Percentiles rank a stretch among this genome's conserved stretches.
phyloP scores from a whole-genome alignment of 2,888 invertebrate species.

The Polydrusus pterygomalis region DNA sequence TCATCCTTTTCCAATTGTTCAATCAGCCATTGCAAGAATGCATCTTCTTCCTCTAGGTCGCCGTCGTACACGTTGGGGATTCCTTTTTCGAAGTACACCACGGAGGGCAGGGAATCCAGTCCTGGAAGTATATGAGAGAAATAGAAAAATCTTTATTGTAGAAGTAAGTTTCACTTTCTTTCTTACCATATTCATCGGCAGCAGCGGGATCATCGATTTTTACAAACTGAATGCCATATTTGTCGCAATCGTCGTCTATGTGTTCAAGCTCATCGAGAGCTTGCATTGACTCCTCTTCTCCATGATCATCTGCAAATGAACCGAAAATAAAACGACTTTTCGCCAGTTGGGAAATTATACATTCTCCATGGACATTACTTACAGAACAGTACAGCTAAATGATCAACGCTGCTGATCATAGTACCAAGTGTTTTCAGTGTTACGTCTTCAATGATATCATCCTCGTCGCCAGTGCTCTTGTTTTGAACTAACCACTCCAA shows the following conservation, averaged over 20 bases:
- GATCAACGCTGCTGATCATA: slow-evolving; percentile 91
- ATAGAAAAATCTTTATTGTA: too few species aligned
- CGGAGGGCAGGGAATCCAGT: slow-evolving; percentile 86
- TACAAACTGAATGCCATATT: slow-evolving; percentile 93
- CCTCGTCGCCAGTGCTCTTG: slow-evolving; percentile 94
- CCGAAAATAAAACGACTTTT: too few species aligned
- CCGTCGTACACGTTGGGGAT: slow-evolving; percentile 95
- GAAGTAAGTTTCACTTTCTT: too few species aligned
- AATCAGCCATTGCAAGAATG: slow-evolving; percentile 90
- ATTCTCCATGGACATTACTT: slow-evolving; percentile 71
- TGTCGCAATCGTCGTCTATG: slow-evolving; percentile 95
- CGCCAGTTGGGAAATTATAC: too few species aligned
- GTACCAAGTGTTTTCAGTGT: slow-evolving; percentile 92
- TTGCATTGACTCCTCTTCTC: slow-evolving; percentile 90
- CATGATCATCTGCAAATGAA: slow-evolving; percentile 84
- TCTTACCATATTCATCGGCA: slow-evolving; percentile 86
- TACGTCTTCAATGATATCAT: slow-evolving; percentile 95
- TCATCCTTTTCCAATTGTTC: slow-evolving; percentile 93
- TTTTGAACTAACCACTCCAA: slow-evolving; percentile 95
- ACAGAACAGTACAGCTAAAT: slow-evolving; percentile 95
- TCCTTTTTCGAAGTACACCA: slow-evolving; percentile 95
- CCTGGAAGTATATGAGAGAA: slow-evolving; percentile 24
- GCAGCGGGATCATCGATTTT: slow-evolving; percentile 92
- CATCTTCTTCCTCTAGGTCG: slow-evolving; percentile 91
- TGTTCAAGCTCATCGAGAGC: slow-evolving; percentile 91